Percentiles rank a stretch among this genome's conserved stretches.
These are phyloP conservation scores for Psammodynastes pulverulentus DNA, from an alignment of 2,113 vertebrate species.

Conservation along the genomic window DNA sequence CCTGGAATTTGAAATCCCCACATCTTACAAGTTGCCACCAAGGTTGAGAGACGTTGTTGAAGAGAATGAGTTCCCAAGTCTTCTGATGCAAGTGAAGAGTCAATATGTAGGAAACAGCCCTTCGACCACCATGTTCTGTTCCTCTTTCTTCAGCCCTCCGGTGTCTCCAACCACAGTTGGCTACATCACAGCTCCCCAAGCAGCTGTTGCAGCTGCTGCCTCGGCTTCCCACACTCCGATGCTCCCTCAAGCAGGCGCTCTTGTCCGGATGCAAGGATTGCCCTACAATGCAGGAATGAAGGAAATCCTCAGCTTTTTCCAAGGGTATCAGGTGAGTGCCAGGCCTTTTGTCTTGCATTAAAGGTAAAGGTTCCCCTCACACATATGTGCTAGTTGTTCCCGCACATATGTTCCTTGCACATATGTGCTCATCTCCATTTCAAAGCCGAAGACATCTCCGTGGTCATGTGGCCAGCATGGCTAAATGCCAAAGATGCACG, in stretches of 20 bases:
- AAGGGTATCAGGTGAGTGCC: constrained; percentile 91
- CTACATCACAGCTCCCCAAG: constrained; percentile 86
- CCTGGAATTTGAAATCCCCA: background rate
- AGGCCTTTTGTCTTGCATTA: background rate
- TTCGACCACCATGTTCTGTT: background rate
- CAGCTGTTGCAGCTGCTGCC: constrained; percentile 81
- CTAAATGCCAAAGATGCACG: no score
- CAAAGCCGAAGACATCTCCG: no score
- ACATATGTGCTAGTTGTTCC: no score
- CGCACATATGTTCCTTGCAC: no score
- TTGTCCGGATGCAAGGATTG: constrained; percentile 95
- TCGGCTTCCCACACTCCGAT: constrained; percentile 74
- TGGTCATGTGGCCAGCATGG: no score
- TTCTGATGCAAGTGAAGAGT: background rate
- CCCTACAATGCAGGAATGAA: constrained; percentile 92
- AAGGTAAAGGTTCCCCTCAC: no score
- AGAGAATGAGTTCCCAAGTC: background rate
- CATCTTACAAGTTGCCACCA: background rate
- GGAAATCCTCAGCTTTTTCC: constrained; percentile 96
- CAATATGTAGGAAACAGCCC: background rate
- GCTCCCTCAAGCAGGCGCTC: constrained; percentile 82
- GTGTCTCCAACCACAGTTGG: constrained; percentile 91
- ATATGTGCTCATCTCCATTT: no score
- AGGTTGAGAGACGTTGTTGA: background rate
- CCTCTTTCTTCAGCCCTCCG: constrained; percentile 77